A percentile compares a stretch with the other conserved stretches of the same genome.
Evolutionary conservation across 2,888 invertebrate species (phyloP).

Genomic region (Cantharis lateralis): DNA sequence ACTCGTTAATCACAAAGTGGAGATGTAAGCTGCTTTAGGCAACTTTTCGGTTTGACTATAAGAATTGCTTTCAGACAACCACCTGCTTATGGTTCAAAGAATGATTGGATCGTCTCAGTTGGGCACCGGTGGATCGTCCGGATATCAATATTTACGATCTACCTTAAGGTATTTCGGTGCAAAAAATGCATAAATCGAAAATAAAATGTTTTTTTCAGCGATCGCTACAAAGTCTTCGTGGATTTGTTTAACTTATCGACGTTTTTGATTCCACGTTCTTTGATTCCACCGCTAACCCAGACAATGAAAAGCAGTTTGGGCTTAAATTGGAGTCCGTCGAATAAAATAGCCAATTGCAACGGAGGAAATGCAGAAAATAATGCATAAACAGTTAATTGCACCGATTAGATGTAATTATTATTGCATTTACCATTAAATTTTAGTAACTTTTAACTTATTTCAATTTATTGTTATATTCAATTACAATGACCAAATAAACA

Average conservation of each 20-base stretch:
- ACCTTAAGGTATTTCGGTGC: slow-evolving; percentile 78
- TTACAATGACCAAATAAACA: background rate
- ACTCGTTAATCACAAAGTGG: slow-evolving; percentile 98
- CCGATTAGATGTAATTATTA: background rate
- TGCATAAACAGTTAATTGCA: background rate
- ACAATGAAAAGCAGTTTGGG: slow-evolving; percentile 80
- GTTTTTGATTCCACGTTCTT: slow-evolving; percentile 88
- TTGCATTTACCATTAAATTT: background rate
- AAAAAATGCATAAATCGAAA: background rate
- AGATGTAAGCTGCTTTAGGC: slow-evolving; percentile 73
- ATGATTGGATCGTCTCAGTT: slow-evolving; percentile 97
- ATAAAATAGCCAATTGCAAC: background rate
- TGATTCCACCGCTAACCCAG: slow-evolving; percentile 86
- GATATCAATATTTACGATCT: slow-evolving; percentile 95
- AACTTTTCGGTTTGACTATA: background rate
- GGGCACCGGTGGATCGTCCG: slow-evolving; percentile 97
- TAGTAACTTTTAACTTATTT: background rate
- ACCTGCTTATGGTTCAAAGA: slow-evolving; percentile 96
- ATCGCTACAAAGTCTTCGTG: slow-evolving; percentile 97
- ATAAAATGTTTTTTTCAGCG: slow-evolving; percentile 62
- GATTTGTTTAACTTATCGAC: slow-evolving; percentile 97
- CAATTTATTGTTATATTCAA: background rate
- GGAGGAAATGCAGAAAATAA: slow-evolving; percentile 3
- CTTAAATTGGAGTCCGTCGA: slow-evolving; percentile 14
- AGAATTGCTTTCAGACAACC: slow-evolving; percentile 77